These are phyloP conservation scores for Charanyca ferruginea DNA, from an alignment of 2,888 invertebrate species.

Conservation along the genomic window DNA sequence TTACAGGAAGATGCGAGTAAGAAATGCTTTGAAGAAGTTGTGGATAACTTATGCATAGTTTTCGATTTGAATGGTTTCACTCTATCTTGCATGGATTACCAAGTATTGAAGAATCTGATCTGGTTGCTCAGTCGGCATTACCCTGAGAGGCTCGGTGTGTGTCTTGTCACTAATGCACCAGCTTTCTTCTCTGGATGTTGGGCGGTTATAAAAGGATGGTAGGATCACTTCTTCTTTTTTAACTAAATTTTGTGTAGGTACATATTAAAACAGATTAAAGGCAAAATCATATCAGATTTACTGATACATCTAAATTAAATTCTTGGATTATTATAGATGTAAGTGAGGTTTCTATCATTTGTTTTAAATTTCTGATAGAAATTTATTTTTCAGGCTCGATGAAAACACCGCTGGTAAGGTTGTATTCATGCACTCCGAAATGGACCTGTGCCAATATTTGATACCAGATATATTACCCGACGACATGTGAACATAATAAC, in stretches of 20 bases:
- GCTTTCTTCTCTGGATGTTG: constrained; percentile 95
- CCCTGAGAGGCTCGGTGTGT: constrained; percentile 95
- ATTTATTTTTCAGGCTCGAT: constrained; percentile 91
- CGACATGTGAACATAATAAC: constrained; percentile 88
- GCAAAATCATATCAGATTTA: too few species aligned
- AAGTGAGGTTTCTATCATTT: neutral
- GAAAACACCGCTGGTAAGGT: constrained; percentile 95
- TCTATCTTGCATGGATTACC: constrained; percentile 95
- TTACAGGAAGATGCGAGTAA: constrained; percentile 94
- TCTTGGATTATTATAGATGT: neutral
- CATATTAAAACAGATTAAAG: too few species aligned
- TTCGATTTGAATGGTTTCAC: constrained; percentile 95
- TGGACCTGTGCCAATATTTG: constrained; percentile 93
- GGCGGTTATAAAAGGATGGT: constrained; percentile 95
- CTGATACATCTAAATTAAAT: neutral
- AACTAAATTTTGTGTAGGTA: neutral
- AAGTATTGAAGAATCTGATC: constrained; percentile 94
- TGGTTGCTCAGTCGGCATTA: constrained; percentile 95
- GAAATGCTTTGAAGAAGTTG: constrained; percentile 95
- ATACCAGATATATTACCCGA: constrained; percentile 95
- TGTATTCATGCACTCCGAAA: constrained; percentile 93
- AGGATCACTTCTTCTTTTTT: constrained; percentile 66
- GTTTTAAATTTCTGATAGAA: neutral
- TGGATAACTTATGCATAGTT: constrained; percentile 95
- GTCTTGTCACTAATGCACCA: constrained; percentile 94